Conservation (phyloP, 2,888 invertebrate genomes). For the Campopleginae sp. region DNA sequence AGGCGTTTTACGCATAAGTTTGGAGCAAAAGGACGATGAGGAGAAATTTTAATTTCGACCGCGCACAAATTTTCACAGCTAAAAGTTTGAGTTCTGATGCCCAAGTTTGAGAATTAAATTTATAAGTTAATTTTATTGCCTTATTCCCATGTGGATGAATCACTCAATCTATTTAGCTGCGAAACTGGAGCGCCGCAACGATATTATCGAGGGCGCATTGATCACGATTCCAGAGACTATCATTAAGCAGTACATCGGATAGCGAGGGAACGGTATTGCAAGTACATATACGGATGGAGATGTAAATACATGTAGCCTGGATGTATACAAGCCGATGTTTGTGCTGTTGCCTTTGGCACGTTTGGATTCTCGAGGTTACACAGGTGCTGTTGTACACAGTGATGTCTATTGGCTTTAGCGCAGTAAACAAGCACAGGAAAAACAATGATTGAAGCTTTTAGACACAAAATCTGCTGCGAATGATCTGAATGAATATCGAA, state of each 20-base stretch:
- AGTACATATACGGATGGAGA: not conserved
- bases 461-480: too few relatives aligned
- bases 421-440: not conserved
- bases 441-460: too few relatives aligned
- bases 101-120: too few relatives aligned
- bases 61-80: too few relatives aligned
- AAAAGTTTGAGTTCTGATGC: too few relatives aligned
- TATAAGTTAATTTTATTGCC: not conserved
- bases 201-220: not conserved
- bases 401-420: not conserved
- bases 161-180: not conserved
- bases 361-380: constrained; percentile 10
- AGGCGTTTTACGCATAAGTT: too few relatives aligned
- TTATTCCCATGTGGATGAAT: not conserved
- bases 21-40: too few relatives aligned
- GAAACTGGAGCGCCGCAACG: not conserved
- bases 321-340: constrained; percentile 6
- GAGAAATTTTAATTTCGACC: too few relatives aligned
- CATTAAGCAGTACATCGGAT: not conserved
- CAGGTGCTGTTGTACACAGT: constrained; percentile 18
- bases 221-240: not conserved
- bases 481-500: not conserved
- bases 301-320: constrained; percentile 8
- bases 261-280: not conserved
- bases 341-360: constrained; percentile 33